Evolutionary conservation across 2,797 vertebrate genomes (phyloP), one percentile per base, ranked within the genome.

Genomic region (Crenichthys baileyi): DNA sequence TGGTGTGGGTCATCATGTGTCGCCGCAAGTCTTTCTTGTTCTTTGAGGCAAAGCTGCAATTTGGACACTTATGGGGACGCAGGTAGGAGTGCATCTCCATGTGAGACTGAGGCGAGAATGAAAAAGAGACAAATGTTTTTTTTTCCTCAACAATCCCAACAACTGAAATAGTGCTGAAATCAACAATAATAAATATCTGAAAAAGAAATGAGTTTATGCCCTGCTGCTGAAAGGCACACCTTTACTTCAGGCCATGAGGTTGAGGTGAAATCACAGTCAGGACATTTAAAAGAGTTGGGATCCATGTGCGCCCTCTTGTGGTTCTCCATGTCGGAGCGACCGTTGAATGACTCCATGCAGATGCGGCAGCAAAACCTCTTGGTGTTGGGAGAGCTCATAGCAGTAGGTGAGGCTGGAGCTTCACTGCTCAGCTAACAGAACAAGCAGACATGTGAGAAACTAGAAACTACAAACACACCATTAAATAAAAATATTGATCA

Each of bases 21-120:
- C 98, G 96, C 26, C 98, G 96, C 79, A 99, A 94, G 87, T 99
- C 98, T 89, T 99, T 99, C 94, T 99, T 99, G 95, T 99, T 99
- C 93, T 98, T 99, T 82, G 98, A 99, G 83, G 98, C 98, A 0
- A 99, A 99, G 92, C 97, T 99, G 94, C 98, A 99, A 91, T 94
- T 97, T 68, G 92, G 93, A 90, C 98, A 99, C 92, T 99, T 99
- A 93, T 99, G 98, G 24, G 98, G 98, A 48, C 98, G 96, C 3
- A 99, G 95, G 90, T 96, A 97, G 2, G 97, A 96, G 15, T 99
- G 98, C 83, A 96, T 95, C 2, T 80, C 95, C 98, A 98, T 98
- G 93, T 99, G 98, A 87, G 85, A 91, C 98, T 99, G 84, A 12
- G 18, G 76, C 76, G 2, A 63, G n/a, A 8, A 9, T 7, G 31